Evolutionary conservation across 2,888 invertebrate species (phyloP), one percentile per base, ranked within the genome.

Genomic region (Tolmerus cingulatus): DNA sequence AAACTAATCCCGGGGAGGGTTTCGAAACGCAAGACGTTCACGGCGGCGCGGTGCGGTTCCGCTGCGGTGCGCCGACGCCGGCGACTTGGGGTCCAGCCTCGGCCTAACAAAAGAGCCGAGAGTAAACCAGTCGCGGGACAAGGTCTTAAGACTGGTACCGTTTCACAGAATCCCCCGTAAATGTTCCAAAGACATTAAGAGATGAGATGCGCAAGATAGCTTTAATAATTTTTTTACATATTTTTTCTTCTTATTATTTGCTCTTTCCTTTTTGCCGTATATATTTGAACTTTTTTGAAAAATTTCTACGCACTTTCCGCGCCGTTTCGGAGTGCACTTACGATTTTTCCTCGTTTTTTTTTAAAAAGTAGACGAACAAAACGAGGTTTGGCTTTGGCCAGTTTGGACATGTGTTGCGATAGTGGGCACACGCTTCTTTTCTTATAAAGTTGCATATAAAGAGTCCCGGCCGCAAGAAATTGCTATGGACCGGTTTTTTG

Each of bases 191-290:
- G 87, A 87, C 87, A 87, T 87, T 87, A 87, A 79, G 84, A 87
- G 88, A 87, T 87, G 88, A 86, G 88, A 88, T 88, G 88, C 86
- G 87, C 86, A 88, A 87, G 88, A 88, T 88, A 88, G 74, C 87
- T 87, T 88, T 88, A 88, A 88, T 88, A 88, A 88, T 87, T 87
- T 88, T 66, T 88, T 87, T 43, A 43, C 40, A 43, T 46, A 46
- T 86, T 87, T 85, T 87, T 87, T 87, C 57, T 85, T 86, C 87
- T 46, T 14, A 14, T 16, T 46, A n/a, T n/a, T 14, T 46, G 2
- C 12, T 46, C 77, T 84, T 78, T 84, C 86, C 76, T 85, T 86
- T 88, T 87, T 86, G 74, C 74, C 55, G 74, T 77, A 37, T 40
- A 40, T 40, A 40, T 86, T 77, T 77, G 76, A 46, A 51, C 30